These are phyloP conservation scores for Agrotis clavis DNA, from an alignment of 2,888 invertebrate species.

Conservation along the genomic window DNA sequence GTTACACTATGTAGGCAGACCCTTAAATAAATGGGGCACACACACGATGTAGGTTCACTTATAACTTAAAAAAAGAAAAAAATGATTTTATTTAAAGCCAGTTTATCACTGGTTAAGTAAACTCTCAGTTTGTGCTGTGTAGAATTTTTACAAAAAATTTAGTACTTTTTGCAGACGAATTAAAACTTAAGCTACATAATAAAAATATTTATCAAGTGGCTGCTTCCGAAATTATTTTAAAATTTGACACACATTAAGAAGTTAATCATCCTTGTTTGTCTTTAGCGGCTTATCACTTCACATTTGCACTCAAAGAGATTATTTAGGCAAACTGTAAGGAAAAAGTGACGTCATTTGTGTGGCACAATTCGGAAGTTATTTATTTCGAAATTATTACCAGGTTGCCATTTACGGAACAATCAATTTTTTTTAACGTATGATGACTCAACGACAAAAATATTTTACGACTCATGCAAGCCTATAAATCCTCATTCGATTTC, in stretches of 20 bases:
- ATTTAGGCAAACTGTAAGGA: constrained; percentile 7
- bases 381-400: constrained; percentile 19
- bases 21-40: constrained; percentile 7
- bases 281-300: constrained; percentile 40
- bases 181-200: too few species aligned
- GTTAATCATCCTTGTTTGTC: constrained; percentile 26
- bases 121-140: too few species aligned
- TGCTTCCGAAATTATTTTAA: constrained; percentile 32
- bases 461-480: constrained; percentile 35
- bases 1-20: not conserved
- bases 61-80: not conserved
- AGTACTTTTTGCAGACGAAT: not conserved
- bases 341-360: constrained; percentile 11
- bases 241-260: constrained; percentile 13
- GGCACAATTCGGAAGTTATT: constrained; percentile 16
- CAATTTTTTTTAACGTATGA: constrained; percentile 22
- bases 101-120: too few species aligned
- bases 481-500: constrained; percentile 33
- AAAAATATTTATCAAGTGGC: not conserved
- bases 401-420: constrained; percentile 24
- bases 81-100: too few species aligned
- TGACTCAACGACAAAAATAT: constrained; percentile 45
- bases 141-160: too few species aligned
- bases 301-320: constrained; percentile 1
- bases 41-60: not conserved